Percentiles rank a stretch among this genome's conserved stretches.
Evolutionary conservation across 92 coral and sea anemone genomes (phyloP).

Genomic region (Zoanthus solanderi): DNA sequence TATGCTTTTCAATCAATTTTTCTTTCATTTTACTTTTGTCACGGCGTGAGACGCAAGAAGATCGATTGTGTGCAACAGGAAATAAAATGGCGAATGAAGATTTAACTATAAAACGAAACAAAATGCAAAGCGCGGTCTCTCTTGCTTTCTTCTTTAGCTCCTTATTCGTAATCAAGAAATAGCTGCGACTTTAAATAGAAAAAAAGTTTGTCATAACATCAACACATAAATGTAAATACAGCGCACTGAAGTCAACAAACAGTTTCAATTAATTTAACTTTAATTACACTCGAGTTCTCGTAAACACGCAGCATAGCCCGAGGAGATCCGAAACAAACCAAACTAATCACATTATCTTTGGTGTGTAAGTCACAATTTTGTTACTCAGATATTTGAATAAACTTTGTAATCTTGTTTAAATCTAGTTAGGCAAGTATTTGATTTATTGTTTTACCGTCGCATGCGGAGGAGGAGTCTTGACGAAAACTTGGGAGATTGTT

Average conservation of each 20-base stretch:
- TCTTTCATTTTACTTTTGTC: neutral
- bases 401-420: conserved; percentile 49
- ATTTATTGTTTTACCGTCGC: conserved; percentile 30
- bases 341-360: conserved; percentile 16
- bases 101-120: conserved; percentile 9
- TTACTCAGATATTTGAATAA: conserved; percentile 43
- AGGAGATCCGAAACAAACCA: conserved; percentile 7
- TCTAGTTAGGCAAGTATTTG: conserved; percentile 31
- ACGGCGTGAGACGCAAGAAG: conserved; percentile 24
- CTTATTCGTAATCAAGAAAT: neutral
- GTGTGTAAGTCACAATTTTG: conserved; percentile 27
- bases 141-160: neutral
- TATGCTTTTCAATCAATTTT: conserved; percentile 33
- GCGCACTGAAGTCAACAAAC: neutral
- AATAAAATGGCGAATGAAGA: neutral
- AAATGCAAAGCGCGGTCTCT: neutral
- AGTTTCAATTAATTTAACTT: conserved; percentile 40
- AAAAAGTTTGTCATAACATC: neutral
- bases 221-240: conserved; percentile 5
- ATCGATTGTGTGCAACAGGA: conserved; percentile 29
- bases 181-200: neutral
- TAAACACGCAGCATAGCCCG: conserved; percentile 39
- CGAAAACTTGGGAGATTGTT: neutral
- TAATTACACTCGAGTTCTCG: conserved; percentile 36
- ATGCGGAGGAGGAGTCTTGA: neutral